A percentile compares a stretch with the other conserved stretches of the same genome.
These are phyloP conservation scores for Echinarachnius parma DNA, from an alignment of 53 echinoderm and acorn worm genomes.

Conservation along the genomic window DNA sequence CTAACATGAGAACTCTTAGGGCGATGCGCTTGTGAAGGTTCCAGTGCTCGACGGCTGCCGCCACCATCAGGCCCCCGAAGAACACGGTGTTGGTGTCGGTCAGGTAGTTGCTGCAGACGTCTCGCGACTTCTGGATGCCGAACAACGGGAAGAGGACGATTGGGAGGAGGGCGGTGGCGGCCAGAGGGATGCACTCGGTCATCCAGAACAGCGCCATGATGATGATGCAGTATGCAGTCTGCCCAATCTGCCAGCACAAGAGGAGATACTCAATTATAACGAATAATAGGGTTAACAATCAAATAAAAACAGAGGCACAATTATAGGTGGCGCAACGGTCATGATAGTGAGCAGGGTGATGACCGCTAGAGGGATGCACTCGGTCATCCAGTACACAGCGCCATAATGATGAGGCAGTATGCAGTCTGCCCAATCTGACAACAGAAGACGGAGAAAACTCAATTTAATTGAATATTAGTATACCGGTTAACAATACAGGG, in stretches of 20 bases:
- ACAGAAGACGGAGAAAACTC: no score
- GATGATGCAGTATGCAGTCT: constrained; percentile 63
- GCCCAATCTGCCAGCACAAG: constrained; percentile 59
- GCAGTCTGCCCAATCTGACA: constrained; percentile 61
- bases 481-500: no score
- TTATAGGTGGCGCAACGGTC: no score
- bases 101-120: constrained; percentile 79
- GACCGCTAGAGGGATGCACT: constrained; percentile 78
- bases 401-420: constrained; percentile 83
- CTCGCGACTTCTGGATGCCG: constrained; percentile 70
- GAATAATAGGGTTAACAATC: no score
- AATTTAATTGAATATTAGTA: no score
- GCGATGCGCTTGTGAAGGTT: constrained; percentile 88
- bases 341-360: constrained; percentile 87
- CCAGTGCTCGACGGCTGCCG: constrained; percentile 81
- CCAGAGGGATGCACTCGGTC: constrained; percentile 81
- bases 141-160: constrained; percentile 91
- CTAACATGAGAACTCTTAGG: constrained; percentile 62
- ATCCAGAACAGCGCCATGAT: constrained; percentile 94
- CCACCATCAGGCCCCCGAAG: constrained; percentile 82
- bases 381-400: constrained; percentile 83
- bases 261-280: no score
- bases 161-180: constrained; percentile 83
- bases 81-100: constrained; percentile 82
- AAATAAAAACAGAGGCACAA: no score